Evolutionary conservation across 2,888 invertebrate species (phyloP), one percentile per base, ranked within the genome.

Genomic region (Neoascia interrupta): DNA sequence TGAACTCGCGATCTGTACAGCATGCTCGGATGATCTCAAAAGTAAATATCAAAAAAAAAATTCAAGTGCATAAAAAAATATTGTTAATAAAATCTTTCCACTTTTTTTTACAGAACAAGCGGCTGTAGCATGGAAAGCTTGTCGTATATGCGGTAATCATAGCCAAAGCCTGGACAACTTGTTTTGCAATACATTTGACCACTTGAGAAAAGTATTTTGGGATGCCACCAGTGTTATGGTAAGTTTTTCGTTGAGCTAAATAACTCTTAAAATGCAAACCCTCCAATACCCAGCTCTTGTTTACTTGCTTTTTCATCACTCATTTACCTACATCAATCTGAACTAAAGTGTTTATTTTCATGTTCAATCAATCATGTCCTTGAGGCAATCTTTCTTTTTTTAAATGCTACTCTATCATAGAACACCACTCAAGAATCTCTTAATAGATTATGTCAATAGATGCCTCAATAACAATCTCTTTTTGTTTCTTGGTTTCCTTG

Each of bases 81-180:
- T n/a, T n/a, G n/a, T n/a, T n/a, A 28, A 2, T 31, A 18, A n/a
- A n/a, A n/a, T n/a, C n/a, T n/a, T n/a, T n/a, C n/a, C n/a, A n/a
- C n/a, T n/a, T 19, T 8, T 19, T 5, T 15, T 21, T 39, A 6
- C 6, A 75, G 75, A 6, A 23, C 10, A 43, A 28, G 47, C 74
- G 2, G 11, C 49, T 10, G 0, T 6, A 37, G 39, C n/a, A 16
- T 79, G 79, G 79, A 49, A 10, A 10, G 19, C 37, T 4, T 79
- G 79, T n/a, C 79, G 79, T 5, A 15, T 79, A 10, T 79, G 79
- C 34, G 79, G 66, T 16, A 34, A 15, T 2, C n/a, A 43, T 5
- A 5, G 41, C 8, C n/a, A 34, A 26, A 10, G 8, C 11, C 15
- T 79, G 3, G 54, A 66, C 0, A 36, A 18, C 4, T 11, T 79